Base-by-base conservation (phyloP, 2,113 vertebrate species). In the Orientallactaga bullata region DNA sequence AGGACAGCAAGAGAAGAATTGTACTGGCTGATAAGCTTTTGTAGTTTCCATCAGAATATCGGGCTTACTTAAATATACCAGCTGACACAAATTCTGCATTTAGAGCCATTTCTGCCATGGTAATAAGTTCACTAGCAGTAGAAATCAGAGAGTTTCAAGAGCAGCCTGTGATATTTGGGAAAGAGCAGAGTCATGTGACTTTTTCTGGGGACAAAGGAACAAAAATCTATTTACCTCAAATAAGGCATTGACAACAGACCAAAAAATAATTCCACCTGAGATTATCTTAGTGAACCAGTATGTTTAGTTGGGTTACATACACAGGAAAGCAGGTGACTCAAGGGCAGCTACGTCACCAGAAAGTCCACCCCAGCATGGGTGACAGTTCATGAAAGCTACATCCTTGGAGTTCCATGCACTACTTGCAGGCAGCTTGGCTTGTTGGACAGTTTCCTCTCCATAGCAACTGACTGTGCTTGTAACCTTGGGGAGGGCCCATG, bases 81-180 rank as follows among this genome's bases (percentile, higher is more conserved):
- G 7, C 42, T 78, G 66, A 91, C 24, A 83, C 24, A 18, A 60
- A 30, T 77, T 91, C 32, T 84, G 23, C 85, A 66, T 55, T 66
- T 71, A 92, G 60, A 87, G 76, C 76, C 30, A 77, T 83, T 89
- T 86, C 61, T 83, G 32, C 42, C 81, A 47, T 47, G 37, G 63
- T 32, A 88, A 66, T 80, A 71, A 68, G 51, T 93, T 80, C 24
- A 21, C 61, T 61, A 66, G 80, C 24, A 77, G 8, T 60, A 35
- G 55, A 71, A 95, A 73, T 15, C 37, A 68, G 35, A 86, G 6
- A 35, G 15, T 16, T 39, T 23, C 47, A 90, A 68, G 60, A 81
- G 37, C 17, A 47, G 10, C 18, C 20, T 42, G 20, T 47, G 42
- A 47, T 8, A 47, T 47, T 47, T 8, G 42, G 42, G 42, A 47